Base-by-base conservation (phyloP, 2,888 invertebrate species). In the Axea sp. region DNA sequence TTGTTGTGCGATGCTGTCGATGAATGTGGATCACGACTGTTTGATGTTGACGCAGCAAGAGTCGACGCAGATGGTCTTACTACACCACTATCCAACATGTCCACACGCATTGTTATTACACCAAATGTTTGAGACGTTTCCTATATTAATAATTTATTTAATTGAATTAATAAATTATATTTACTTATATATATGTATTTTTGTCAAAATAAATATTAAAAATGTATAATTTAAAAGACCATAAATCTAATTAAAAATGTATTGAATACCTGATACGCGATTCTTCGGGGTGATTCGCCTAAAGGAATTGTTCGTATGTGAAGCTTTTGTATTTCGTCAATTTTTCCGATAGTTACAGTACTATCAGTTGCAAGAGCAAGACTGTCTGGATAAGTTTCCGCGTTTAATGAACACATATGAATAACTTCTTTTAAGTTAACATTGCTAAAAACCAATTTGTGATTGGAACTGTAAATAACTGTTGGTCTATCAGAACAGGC, bases 401-500 rank as follows among this genome's bases (percentile, higher is more conserved):
- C 95, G 88, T 99, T 97, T 11, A 99, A 89, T 0, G 97, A 96
- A 88, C 99, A 99, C 97, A 99, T 99, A 84, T 98, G 97, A 82
- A 96, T 96, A 0, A 99, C 96, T 87, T 96, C 96, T 83, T 95
- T 95, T 51, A 96, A 90, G 86, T 96, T 98, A 1, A 98, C 98
- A 88, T 98, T 99, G n/a, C 98, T 98, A 89, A 98, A 98, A 1
- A 98, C 98, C 22, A 98, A 91, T 88, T 98, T 98, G 87, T 98
- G 97, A 89, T 98, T 98, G n/a, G 97, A 97, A 2, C 98, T 98
- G 89, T 99, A 99, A 78, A 99, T 98, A 7, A 99, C 99, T 0
- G 99, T 98, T 0, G 99, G 99, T 45, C 99, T 92, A 88, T 99
- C 99, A 0, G 98, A 98, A 88, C 99, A 99, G 12, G 98, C 99